A percentile compares a stretch with the other conserved stretches of the same genome.
Conservation (phyloP, 2,113 vertebrate genomes). For the Actenoides hombroni region DNA sequence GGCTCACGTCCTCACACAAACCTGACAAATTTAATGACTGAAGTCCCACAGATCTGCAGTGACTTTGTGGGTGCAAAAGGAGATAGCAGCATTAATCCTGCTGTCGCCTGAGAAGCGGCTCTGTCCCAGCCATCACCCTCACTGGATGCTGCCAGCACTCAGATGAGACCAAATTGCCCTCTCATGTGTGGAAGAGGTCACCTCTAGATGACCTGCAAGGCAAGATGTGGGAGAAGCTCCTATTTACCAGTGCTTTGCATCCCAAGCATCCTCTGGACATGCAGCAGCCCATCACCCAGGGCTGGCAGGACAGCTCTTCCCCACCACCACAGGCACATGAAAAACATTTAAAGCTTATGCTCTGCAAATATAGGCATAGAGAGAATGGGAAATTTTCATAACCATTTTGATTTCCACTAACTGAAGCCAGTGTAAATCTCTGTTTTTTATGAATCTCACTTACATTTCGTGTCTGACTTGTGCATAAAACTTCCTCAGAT, state of each 20-base stretch:
- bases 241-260: neutral
- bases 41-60: neutral
- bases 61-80: neutral
- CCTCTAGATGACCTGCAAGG: neutral
- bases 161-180: neutral
- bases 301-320: neutral
- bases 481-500: slow-evolving; percentile 76
- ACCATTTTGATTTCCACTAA: slow-evolving; percentile 45
- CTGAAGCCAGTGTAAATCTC: slow-evolving; percentile 58
- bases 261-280: neutral
- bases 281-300: rapidly evolving
- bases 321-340: rapidly evolving
- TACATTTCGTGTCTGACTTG: slow-evolving; percentile 69
- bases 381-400: slow-evolving; percentile 41
- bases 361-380: neutral
- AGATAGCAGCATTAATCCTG: neutral
- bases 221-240: neutral
- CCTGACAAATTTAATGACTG: neutral
- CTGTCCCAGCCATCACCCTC: neutral
- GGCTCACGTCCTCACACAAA: rapidly evolving
- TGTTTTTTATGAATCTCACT: slow-evolving; percentile 70
- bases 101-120: neutral
- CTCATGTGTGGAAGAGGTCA: neutral
- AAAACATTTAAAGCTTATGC: neutral
- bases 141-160: neutral